A percentile compares a stretch with the other conserved stretches of the same genome.
Conservation (phyloP, 2,797 vertebrate genomes). For the Miopithecus talapoin region DNA sequence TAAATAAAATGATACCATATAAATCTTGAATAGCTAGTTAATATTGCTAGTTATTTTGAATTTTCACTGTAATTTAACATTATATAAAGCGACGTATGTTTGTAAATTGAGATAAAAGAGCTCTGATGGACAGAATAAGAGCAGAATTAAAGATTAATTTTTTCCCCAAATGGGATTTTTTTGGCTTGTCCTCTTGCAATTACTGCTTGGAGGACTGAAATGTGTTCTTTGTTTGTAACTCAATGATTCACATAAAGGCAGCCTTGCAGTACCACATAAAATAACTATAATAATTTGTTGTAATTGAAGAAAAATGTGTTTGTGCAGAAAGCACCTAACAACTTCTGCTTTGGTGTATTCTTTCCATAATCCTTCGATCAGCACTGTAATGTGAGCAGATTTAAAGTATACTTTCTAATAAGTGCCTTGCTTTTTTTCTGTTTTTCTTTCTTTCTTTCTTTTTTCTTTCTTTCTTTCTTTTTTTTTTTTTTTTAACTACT, state of each 20-base stretch:
- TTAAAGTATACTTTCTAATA: conserved; percentile 61
- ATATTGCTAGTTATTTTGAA: conserved; percentile 5
- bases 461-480: conserved; percentile 48
- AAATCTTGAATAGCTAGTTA: conserved; percentile 31
- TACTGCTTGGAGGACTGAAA: conserved; percentile 52
- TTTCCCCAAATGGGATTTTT: conserved; percentile 28
- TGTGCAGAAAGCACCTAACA: conserved; percentile 53
- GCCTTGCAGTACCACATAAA: conserved; percentile 48
- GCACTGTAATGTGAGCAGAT: conserved; percentile 23
- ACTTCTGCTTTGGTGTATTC: conserved; percentile 5
- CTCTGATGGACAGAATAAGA: conserved; percentile 45
- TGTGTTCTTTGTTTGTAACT: conserved; percentile 60
- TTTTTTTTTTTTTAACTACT: conserved; percentile 78
- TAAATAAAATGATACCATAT: conserved; percentile 4
- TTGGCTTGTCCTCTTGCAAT: conserved; percentile 47
- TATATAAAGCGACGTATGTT: conserved; percentile 43
- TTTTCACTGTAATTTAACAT: conserved; percentile 35
- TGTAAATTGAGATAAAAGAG: conserved; percentile 57
- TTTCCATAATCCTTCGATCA: conserved; percentile 42
- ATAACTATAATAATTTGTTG: conserved; percentile 65
- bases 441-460: neutral
- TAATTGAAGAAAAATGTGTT: conserved; percentile 69
- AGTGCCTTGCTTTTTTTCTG: neutral
- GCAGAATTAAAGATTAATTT: conserved; percentile 58
- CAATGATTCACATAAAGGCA: conserved; percentile 54